Base-by-base conservation (phyloP, 2,797 vertebrate species). In the Remorina albescens region DNA sequence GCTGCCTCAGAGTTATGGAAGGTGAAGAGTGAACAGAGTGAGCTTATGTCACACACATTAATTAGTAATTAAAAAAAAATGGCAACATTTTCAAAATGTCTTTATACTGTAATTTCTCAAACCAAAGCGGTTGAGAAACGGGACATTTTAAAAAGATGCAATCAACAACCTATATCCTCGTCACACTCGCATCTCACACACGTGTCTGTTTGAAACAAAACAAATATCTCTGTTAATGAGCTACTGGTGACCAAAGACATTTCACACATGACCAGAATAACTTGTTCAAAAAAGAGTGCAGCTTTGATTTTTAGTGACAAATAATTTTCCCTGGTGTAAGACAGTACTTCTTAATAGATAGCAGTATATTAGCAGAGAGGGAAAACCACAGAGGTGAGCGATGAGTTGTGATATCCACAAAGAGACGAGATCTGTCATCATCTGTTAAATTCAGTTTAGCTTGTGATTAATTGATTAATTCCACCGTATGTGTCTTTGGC, bases 391-490 rank as follows among this genome's bases (percentile, higher is more conserved):
- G 16, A 41, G 16, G 15, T 18, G 39, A 18, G 15, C 8, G 39
- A 39, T n/a, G n/a, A n/a, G n/a, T n/a, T n/a, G n/a, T n/a, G n/a
- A n/a, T n/a, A n/a, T n/a, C n/a, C n/a, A n/a, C n/a, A n/a, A n/a
- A n/a, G n/a, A n/a, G n/a, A n/a, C n/a, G n/a, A 46, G 25, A 58
- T 1, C 2, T 50, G 67, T 46, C 39, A 42, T 37, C 26, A 34
- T 69, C 12, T 57, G 46, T 78, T 63, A 23, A 51, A 32, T 39
- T 69, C 11, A 39, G 26, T 5, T 59, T 21, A 41, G 10, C 21
- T n/a, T 13, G 59, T 53, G 76, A 73, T 15, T 59, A 65, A 79
- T 49, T 50, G 28, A 28, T 80, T 11, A 6, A 56, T 68, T 41
- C 59, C 15, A 32, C 15, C 2, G 9, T 0, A n/a, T 0, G 5